Conservation (phyloP, 2,888 invertebrate species). For the Corythucha ciliata region DNA sequence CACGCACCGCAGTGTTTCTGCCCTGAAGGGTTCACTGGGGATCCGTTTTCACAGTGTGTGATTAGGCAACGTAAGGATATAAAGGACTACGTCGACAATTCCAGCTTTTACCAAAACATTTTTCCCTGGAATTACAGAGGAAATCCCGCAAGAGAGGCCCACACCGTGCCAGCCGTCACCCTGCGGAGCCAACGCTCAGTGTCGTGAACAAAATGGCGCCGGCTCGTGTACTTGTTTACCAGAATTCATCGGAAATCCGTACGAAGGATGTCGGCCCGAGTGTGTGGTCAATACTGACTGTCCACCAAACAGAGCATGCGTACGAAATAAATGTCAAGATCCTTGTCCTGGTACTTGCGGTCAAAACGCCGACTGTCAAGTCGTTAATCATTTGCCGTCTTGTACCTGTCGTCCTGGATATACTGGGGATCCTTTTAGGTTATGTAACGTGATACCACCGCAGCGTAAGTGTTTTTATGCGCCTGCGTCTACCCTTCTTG, state of each 20-base stretch:
- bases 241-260: conserved; percentile 60
- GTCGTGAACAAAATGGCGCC: conserved; percentile 47
- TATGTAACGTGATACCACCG: conserved; percentile 41
- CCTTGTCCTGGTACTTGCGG: conserved; percentile 48
- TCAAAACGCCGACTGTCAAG: conserved; percentile 45
- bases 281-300: conserved; percentile 44
- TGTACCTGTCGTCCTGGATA: conserved; percentile 44
- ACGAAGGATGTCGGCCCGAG: conserved; percentile 49
- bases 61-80: conserved; percentile 23
- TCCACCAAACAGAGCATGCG: conserved; percentile 42
- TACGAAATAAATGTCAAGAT: conserved; percentile 45
- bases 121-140: conserved; percentile 17
- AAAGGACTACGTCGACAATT: not conserved
- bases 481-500: not conserved
- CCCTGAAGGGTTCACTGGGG: conserved; percentile 45
- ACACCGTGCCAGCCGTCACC: conserved; percentile 45
- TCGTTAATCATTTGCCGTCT: conserved; percentile 46
- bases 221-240: conserved; percentile 61
- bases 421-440: conserved; percentile 43
- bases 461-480: conserved; percentile 15
- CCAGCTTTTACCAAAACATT: not conserved
- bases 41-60: conserved; percentile 56
- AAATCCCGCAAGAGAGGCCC: conserved; percentile 46
- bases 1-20: conserved; percentile 47
- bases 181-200: conserved; percentile 47